Percentiles rank a stretch among this genome's conserved stretches.
phyloP scores from a whole-genome alignment of 2,797 vertebrate species.

The Diplodus puntazzo region DNA sequence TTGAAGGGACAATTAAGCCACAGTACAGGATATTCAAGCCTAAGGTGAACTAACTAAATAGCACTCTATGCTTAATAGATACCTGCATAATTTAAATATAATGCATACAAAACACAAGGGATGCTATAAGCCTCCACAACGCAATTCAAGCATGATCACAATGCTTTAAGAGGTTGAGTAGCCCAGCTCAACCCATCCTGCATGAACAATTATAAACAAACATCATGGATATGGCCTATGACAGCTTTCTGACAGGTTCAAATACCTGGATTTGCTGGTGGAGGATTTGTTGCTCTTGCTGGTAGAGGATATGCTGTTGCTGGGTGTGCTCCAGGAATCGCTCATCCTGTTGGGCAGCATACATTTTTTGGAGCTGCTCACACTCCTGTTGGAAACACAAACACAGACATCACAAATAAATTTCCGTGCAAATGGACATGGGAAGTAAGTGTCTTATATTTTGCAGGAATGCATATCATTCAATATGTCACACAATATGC shows the following conservation, averaged over 20 bases:
- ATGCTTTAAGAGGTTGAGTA: not conserved
- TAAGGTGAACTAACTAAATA: not conserved
- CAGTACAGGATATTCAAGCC: not conserved
- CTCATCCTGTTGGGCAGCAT: slow-evolving; percentile 93
- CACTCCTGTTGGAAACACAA: slow-evolving; percentile 88
- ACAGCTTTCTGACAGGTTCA: not conserved
- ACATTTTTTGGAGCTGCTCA: slow-evolving; percentile 98
- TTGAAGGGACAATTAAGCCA: not conserved
- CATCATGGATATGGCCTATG: not conserved
- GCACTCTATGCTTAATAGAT: not conserved
- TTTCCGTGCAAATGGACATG: not conserved
- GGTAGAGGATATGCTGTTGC: slow-evolving; percentile 97
- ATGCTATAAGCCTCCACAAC: not conserved
- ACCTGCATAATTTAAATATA: not conserved
- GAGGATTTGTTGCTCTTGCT: slow-evolving; percentile 93
- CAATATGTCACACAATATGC: no score
- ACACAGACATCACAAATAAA: slow-evolving; percentile 9
- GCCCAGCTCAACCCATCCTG: not conserved
- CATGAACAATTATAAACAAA: not conserved
- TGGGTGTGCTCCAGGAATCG: slow-evolving; percentile 95
- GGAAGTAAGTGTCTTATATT: no score
- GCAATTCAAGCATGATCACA: not conserved
- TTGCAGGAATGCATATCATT: no score
- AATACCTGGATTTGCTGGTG: slow-evolving; percentile 84
- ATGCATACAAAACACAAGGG: not conserved